Conservation (phyloP, 1,140 invertebrate species). For the Coenobita brevimanus region DNA sequence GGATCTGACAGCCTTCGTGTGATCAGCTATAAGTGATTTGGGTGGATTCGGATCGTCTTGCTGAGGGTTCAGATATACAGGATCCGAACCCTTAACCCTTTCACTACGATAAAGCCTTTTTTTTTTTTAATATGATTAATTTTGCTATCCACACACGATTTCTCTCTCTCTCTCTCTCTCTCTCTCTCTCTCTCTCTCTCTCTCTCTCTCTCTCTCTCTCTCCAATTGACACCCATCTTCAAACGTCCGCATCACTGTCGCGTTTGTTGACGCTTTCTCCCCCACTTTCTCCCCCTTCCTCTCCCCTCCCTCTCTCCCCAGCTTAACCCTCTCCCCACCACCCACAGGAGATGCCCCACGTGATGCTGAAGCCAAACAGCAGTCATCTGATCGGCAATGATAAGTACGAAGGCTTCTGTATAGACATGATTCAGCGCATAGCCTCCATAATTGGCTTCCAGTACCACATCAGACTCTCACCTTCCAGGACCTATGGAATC, state of each 20-base stretch:
- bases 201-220: slow-evolving; percentile 8
- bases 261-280: background rate
- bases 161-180: slow-evolving; percentile 11
- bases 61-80: no score
- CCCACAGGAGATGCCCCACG: slow-evolving; percentile 91
- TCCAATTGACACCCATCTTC: no score
- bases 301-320: background rate
- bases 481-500: slow-evolving; percentile 96
- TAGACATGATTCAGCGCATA: slow-evolving; percentile 93
- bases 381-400: slow-evolving; percentile 91
- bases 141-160: no score
- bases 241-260: background rate
- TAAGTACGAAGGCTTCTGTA: slow-evolving; percentile 96
- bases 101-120: background rate
- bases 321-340: background rate
- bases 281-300: background rate
- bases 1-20: no score
- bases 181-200: slow-evolving; percentile 6
- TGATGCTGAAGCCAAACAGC: slow-evolving; percentile 90
- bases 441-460: slow-evolving; percentile 92
- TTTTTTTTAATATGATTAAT: background rate
- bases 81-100: no score
- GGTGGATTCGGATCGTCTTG: no score
- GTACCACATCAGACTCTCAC: slow-evolving; percentile 91
- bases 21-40: no score